phyloP scores from a whole-genome alignment of 2,797 vertebrate genomes.

The Spinus olivaceus region DNA sequence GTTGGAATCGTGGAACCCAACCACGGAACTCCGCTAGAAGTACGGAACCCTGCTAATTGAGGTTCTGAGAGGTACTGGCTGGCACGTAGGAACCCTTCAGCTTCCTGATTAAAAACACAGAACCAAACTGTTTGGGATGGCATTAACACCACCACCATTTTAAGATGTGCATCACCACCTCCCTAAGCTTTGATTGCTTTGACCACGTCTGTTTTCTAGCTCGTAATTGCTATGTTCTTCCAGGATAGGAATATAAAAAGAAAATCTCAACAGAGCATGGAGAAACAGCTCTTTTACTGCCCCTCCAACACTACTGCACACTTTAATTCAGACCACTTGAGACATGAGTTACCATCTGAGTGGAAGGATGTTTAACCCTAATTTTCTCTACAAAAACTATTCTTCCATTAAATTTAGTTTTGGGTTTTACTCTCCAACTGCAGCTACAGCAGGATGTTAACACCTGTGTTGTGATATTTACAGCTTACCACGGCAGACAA shows the following conservation, averaged over 20 bases:
- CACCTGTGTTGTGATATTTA: neutral
- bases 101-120: neutral
- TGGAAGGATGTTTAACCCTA: neutral
- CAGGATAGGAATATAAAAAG: neutral
- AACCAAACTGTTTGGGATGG: neutral
- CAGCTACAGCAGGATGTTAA: neutral
- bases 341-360: neutral
- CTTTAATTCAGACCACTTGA: neutral
- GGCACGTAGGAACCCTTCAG: fast-evolving
- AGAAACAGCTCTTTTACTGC: neutral
- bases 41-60: neutral
- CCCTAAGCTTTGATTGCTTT: neutral
- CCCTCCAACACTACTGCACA: neutral
- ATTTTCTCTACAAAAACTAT: neutral
- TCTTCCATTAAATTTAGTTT: neutral
- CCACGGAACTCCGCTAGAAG: neutral
- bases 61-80: neutral
- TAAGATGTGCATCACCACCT: neutral
- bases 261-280: neutral
- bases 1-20: neutral
- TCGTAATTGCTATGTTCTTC: neutral
- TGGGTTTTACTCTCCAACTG: neutral
- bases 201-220: neutral
- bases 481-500: neutral
- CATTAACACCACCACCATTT: neutral